phyloP scores from a whole-genome alignment of 2,888 invertebrate species.

The Aspidapion aeneum region DNA sequence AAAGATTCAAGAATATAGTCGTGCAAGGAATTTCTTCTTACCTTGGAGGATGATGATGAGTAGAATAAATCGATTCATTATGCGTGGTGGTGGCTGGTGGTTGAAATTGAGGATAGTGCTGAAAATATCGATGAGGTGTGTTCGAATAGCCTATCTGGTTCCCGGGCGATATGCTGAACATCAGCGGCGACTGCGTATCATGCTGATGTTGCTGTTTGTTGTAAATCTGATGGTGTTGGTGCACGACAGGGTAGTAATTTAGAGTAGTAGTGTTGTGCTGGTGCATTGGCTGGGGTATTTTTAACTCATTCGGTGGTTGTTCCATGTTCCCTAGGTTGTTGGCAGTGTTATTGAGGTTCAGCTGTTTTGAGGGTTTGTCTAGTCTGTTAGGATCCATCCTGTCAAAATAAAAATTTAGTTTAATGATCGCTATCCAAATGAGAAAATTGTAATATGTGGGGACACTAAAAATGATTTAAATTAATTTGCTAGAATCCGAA shows the following conservation, averaged over 20 bases:
- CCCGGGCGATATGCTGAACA: constrained; percentile 15
- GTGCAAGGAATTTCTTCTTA: not conserved
- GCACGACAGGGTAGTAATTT: constrained; percentile 30
- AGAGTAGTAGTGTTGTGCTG: constrained; percentile 50
- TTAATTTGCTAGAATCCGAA: too few relatives aligned
- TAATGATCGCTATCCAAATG: too few relatives aligned
- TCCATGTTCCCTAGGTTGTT: constrained; percentile 25
- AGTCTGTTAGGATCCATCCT: constrained; percentile 47
- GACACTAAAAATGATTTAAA: too few relatives aligned
- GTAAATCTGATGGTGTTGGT: constrained; percentile 43
- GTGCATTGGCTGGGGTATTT: constrained; percentile 52
- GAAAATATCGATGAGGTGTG: constrained; percentile 34
- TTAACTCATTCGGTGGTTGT: constrained; percentile 28
- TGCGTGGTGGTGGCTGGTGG: constrained; percentile 10
- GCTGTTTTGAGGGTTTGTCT: constrained; percentile 44
- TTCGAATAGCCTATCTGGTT: constrained; percentile 27
- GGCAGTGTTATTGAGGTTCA: constrained; percentile 34
- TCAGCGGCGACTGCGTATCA: constrained; percentile 49
- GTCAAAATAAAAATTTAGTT: constrained; percentile 31
- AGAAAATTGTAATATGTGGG: too few relatives aligned
- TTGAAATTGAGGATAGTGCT: constrained; percentile 29
- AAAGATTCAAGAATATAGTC: too few relatives aligned
- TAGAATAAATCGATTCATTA: not conserved
- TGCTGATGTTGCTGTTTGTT: constrained; percentile 43
- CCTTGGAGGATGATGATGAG: not conserved